A percentile compares a stretch with the other conserved stretches of the same genome.
phyloP scores from a whole-genome alignment of 2,797 vertebrate species.

The Brachymystax lenok region DNA sequence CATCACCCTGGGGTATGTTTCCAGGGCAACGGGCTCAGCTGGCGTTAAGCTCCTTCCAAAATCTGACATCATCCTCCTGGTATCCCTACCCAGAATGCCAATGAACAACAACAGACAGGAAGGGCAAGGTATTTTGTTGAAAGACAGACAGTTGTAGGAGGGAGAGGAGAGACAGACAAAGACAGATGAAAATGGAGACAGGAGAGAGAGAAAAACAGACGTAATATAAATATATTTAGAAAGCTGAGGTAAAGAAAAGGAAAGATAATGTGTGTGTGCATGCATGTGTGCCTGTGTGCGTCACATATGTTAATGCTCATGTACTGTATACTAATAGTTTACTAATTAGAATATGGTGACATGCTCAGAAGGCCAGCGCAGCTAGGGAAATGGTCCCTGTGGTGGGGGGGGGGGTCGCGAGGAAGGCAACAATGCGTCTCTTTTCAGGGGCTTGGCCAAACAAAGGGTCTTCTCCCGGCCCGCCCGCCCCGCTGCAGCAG shows the following conservation, averaged over 20 bases:
- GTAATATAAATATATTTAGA: not conserved
- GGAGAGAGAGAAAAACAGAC: not conserved
- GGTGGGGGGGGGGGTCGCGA: not conserved
- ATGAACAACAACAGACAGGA: conserved; percentile 38
- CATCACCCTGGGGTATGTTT: conserved; percentile 46
- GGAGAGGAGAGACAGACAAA: conserved; percentile 4
- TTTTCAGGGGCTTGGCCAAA: conserved; percentile 5
- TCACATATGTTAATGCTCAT: no score
- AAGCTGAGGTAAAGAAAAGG: not conserved
- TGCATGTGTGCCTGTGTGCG: not conserved
- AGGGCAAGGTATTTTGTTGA: conserved; percentile 46
- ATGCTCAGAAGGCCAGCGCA: not conserved
- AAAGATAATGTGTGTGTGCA: not conserved
- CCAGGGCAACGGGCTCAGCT: conserved; percentile 64
- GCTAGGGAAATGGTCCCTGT: not conserved
- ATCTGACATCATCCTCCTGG: conserved; percentile 68
- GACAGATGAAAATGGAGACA: conserved; percentile 6
- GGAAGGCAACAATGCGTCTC: conserved; percentile 10
- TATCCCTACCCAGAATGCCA: conserved; percentile 40
- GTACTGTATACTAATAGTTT: conserved; percentile 10
- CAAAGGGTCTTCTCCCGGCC: not conserved
- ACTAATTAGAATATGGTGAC: conserved; percentile 7
- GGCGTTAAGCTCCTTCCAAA: conserved; percentile 60
- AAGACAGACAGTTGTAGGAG: conserved; percentile 29
- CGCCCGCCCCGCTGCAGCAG: not conserved